Percentiles rank a stretch among this genome's conserved stretches.
phyloP scores from a whole-genome alignment of 2,797 vertebrate genomes.

The Leucoraja ocellata region DNA sequence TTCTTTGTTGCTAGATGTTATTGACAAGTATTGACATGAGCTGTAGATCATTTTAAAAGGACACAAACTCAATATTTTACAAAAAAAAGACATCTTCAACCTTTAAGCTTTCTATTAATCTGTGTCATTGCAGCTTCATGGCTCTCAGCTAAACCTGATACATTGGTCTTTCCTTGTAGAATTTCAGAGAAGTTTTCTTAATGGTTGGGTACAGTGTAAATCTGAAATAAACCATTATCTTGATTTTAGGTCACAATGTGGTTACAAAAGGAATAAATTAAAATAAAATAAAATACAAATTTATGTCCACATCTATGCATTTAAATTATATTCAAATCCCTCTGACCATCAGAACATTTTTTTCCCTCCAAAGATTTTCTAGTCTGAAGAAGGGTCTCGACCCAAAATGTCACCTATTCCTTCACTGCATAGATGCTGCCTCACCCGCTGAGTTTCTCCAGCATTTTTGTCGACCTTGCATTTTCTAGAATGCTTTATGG shows the following conservation, averaged over 20 bases:
- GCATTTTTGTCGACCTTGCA: too few species aligned
- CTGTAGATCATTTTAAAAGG: not conserved
- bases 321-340: not conserved
- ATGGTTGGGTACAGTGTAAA: not conserved
- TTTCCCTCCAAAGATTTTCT: not conserved
- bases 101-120: not conserved
- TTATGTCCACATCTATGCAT: not conserved
- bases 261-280: not conserved
- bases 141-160: not conserved
- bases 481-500: not conserved
- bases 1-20: not conserved
- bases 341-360: not conserved
- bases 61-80: not conserved
- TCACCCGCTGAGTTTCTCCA: too few species aligned
- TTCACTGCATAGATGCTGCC: too few species aligned
- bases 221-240: not conserved
- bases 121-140: not conserved
- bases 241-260: not conserved
- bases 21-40: not conserved
- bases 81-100: not conserved
- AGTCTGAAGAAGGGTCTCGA: too few species aligned
- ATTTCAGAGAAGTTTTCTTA: not conserved
- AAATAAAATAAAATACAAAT: not conserved
- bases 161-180: not conserved
- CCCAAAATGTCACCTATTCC: too few species aligned